phyloP scores from a whole-genome alignment of 1,140 invertebrate genomes.

The Thaumetopoea pityocampa region DNA sequence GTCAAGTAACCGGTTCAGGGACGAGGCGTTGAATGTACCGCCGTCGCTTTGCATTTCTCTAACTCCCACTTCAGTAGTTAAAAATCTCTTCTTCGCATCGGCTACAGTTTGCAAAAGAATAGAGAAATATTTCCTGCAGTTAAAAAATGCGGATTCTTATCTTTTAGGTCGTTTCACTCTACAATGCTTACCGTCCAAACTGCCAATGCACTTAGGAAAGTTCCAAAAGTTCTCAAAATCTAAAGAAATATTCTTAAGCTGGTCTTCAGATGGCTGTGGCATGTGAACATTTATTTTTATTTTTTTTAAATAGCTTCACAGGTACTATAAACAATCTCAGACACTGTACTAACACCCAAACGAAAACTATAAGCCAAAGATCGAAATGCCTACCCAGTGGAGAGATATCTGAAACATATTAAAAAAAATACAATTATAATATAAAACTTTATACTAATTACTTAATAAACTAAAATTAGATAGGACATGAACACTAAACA shows the following conservation, averaged over 20 bases:
- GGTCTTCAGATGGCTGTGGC: slow-evolving; percentile 1
- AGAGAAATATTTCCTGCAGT: slow-evolving; percentile 59
- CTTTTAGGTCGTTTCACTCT: slow-evolving; percentile 34
- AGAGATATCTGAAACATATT: slow-evolving; percentile 5
- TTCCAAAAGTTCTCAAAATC: slow-evolving; percentile 29
- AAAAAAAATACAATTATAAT: slow-evolving; percentile 4
- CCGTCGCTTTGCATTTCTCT: slow-evolving; percentile 46
- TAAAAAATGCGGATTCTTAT: slow-evolving; percentile 46
- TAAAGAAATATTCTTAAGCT: slow-evolving; percentile 1
- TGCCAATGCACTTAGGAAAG: slow-evolving; percentile 47
- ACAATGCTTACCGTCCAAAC: slow-evolving; percentile 61
- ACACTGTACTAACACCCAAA: slow-evolving; percentile 1
- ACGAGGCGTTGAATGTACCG: slow-evolving; percentile 19
- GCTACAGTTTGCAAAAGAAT: slow-evolving; percentile 53
- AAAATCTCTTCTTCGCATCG: slow-evolving; percentile 48
- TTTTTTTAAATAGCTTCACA: slow-evolving; percentile 4
- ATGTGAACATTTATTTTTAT: background rate
- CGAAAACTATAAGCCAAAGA: slow-evolving; percentile 4
- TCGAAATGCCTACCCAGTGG: slow-evolving; percentile 4
- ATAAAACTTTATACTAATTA: slow-evolving; percentile 4
- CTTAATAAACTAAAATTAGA: too few relatives aligned
- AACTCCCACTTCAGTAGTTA: slow-evolving; percentile 44
- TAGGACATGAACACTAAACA: slow-evolving; percentile 8
- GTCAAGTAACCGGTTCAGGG: slow-evolving; percentile 18
- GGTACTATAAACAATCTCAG: slow-evolving; percentile 1